Base-by-base conservation (phyloP, 2,888 invertebrate genomes). In the Buathra laborator region DNA sequence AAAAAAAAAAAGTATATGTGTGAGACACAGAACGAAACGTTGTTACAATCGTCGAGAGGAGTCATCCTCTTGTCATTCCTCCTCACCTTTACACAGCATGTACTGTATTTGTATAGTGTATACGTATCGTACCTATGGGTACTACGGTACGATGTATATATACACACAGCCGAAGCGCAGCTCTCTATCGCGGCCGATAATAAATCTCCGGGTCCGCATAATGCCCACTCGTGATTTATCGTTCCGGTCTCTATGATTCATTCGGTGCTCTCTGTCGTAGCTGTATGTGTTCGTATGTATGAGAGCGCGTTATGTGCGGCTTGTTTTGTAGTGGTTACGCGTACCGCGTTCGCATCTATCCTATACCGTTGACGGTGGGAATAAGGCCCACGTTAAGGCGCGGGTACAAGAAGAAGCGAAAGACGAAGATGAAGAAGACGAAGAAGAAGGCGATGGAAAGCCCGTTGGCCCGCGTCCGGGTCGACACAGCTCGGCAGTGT, bases 171-270 rank as follows among this genome's bases (percentile, higher is more conserved):
- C 62, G 74, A 75, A 81, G 84, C 81, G 75, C 71, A 83, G 74
- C 84, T 81, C 81, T 86, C 81, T 86, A 86, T 85, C 80, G 83
- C 53, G 79, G 72, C 68, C 84, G 81, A 84, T 85, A 79, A 87
- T 87, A 87, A 87, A 87, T 87, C 87, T 86, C 80, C 71, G 86
- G 71, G 83, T 77, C 72, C 83, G 82, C 84, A 86, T 87, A 86
- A 86, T 84, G 82, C 86, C 71, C 83, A 81, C 71, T 68, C 48
- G 83, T 86, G 86, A 87, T 87, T 86, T 87, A 87, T 87, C 84
- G 86, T 87, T 84, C 87, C 84, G 83, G 84, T 83, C 84, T 78
- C 82, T 71, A 85, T 87, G 87, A 87, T 87, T 87, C 87, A 87
- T 87, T 87, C 78, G 81, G 72, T 77, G 77, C 85, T 72, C 80